A percentile compares a stretch with the other conserved stretches of the same genome.
Evolutionary conservation across 2,888 invertebrate species (phyloP).

Genomic region (Volucella bombylans): DNA sequence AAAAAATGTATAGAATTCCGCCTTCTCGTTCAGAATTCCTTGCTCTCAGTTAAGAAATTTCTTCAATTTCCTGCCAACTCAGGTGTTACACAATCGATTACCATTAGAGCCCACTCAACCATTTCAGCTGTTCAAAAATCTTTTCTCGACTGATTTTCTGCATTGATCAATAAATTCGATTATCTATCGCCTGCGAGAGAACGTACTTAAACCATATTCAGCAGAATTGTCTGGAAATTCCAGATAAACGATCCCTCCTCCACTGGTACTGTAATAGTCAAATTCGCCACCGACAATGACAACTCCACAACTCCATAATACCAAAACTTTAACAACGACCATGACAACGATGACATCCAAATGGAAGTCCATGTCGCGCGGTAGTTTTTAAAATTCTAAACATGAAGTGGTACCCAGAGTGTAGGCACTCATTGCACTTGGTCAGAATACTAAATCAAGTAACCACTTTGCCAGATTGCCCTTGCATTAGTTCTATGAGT

Average conservation of each 20-base stretch:
- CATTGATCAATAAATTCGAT: conserved; percentile 46
- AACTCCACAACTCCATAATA: too few species aligned
- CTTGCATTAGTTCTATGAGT: neutral
- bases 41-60: too few species aligned
- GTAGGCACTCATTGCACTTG: conserved; percentile 57
- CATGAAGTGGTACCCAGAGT: conserved; percentile 48
- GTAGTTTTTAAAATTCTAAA: conserved; percentile 39
- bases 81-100: too few species aligned
- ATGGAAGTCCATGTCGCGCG: too few species aligned
- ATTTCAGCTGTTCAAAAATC: neutral
- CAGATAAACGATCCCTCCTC: neutral
- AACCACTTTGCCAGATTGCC: conserved; percentile 22
- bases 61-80: too few species aligned
- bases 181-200: conserved; percentile 26
- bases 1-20: too few species aligned
- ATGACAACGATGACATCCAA: too few species aligned
- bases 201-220: conserved; percentile 9
- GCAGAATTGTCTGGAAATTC: conserved; percentile 22
- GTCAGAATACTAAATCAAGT: conserved; percentile 57
- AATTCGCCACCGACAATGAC: too few species aligned
- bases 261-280: too few species aligned
- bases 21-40: too few species aligned
- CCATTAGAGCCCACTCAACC: too few species aligned
- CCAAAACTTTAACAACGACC: too few species aligned
- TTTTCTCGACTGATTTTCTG: conserved; percentile 15